A percentile compares a stretch with the other conserved stretches of the same genome.
phyloP scores from a whole-genome alignment of 2,797 vertebrate species.

The Potorous gilbertii region DNA sequence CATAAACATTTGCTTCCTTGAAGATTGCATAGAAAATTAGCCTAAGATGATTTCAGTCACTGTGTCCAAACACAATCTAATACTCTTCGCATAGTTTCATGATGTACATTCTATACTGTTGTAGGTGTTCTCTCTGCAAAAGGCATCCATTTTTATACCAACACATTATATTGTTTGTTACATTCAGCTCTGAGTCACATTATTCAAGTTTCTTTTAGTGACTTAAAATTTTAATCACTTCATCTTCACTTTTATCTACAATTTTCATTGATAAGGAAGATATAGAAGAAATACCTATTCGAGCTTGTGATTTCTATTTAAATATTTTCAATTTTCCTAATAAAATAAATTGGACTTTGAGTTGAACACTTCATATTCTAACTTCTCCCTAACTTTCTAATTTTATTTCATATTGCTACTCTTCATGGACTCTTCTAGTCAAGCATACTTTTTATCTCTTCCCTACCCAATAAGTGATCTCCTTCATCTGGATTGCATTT shows the following conservation, averaged over 20 bases:
- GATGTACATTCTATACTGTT: neutral
- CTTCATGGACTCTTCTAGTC: no score
- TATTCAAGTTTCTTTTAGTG: no score
- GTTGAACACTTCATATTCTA: no score
- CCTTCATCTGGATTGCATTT: no score
- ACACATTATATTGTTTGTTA: neutral
- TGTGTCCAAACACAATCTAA: neutral
- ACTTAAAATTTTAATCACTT: neutral
- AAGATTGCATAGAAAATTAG: neutral
- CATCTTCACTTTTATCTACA: neutral
- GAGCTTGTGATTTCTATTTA: no score
- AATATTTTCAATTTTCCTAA: no score
- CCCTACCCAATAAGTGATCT: no score
- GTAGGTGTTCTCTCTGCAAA: neutral
- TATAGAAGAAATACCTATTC: neutral
- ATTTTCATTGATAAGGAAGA: slow-evolving; percentile 11
- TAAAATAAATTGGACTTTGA: no score
- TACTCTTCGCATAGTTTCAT: neutral
- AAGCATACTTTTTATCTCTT: no score
- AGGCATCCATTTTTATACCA: neutral
- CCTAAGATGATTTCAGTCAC: neutral
- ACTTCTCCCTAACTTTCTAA: no score
- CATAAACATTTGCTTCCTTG: neutral
- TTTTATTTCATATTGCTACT: no score
- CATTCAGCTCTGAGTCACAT: neutral